These are phyloP conservation scores for Digitonthophagus gazella DNA, from an alignment of 2,888 invertebrate species.

Conservation along the genomic window DNA sequence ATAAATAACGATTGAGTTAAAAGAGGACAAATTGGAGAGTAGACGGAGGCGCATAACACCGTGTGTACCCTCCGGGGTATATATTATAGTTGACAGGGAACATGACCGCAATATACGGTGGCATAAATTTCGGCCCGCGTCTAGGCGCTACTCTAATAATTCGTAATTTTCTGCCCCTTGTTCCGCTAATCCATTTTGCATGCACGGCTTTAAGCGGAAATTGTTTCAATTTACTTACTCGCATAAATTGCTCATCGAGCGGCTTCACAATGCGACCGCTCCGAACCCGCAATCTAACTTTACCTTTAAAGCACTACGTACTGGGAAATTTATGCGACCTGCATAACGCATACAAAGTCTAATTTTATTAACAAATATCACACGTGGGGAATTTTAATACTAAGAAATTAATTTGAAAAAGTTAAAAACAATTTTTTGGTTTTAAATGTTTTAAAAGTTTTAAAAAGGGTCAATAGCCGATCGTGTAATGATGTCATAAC, in stretches of 20 bases:
- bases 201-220: conserved; percentile 20
- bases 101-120: conserved; percentile 17
- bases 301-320: neutral
- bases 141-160: conserved; percentile 6
- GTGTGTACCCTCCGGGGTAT: conserved; percentile 9
- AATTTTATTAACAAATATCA: no score
- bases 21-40: conserved; percentile 11
- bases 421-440: no score
- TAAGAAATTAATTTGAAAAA: no score
- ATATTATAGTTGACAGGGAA: conserved; percentile 14
- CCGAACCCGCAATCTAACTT: conserved; percentile 10
- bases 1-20: conserved; percentile 5
- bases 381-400: no score
- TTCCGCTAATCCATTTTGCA: conserved; percentile 15
- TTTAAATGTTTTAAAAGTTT: neutral
- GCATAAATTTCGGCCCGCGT: conserved; percentile 12
- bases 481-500: neutral
- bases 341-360: no score
- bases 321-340: neutral
- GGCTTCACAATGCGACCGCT: conserved; percentile 6
- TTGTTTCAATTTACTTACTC: conserved; percentile 23
- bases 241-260: conserved; percentile 22
- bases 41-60: conserved; percentile 2
- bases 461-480: neutral
- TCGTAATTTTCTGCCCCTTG: conserved; percentile 14